Evolutionary conservation across 2,113 vertebrate genomes (phyloP).

Genomic region (Bubo blakistoni): DNA sequence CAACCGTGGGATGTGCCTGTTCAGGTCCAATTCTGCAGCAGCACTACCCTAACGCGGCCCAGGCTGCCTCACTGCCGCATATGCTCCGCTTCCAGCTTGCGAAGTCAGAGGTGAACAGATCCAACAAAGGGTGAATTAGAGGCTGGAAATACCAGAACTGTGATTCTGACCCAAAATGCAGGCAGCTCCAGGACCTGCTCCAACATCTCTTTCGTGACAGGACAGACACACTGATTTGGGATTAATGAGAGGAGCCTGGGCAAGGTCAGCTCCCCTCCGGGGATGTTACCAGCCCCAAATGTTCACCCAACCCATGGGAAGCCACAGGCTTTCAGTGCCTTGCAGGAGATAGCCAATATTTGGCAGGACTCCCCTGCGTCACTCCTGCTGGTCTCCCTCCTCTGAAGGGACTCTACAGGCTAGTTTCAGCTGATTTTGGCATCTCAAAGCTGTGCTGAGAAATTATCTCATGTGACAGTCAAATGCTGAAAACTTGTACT

Average conservation of each 20-base stretch:
- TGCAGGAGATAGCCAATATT: too few species aligned
- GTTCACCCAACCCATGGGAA: neutral
- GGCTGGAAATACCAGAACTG: neutral
- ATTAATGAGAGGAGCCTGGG: neutral
- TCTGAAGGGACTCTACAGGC: neutral
- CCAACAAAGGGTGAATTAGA: neutral
- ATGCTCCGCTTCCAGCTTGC: neutral
- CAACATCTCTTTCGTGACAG: neutral
- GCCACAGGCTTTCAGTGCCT: neutral
- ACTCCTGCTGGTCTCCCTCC: neutral
- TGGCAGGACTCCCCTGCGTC: neutral
- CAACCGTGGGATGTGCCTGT: neutral
- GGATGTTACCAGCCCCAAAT: neutral
- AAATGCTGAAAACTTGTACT: neutral
- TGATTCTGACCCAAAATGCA: neutral
- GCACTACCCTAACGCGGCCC: neutral
- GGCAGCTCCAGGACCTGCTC: neutral
- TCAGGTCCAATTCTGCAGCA: too few species aligned
- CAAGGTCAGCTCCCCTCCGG: neutral
- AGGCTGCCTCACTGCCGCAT: accelerated
- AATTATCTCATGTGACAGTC: neutral
- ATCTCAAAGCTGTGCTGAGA: neutral
- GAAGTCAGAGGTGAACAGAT: neutral
- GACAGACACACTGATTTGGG: neutral
- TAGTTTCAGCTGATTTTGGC: neutral